Percentiles rank a stretch among this genome's conserved stretches.
phyloP scores from a whole-genome alignment of 2,797 vertebrate species.

The Falco biarmicus region DNA sequence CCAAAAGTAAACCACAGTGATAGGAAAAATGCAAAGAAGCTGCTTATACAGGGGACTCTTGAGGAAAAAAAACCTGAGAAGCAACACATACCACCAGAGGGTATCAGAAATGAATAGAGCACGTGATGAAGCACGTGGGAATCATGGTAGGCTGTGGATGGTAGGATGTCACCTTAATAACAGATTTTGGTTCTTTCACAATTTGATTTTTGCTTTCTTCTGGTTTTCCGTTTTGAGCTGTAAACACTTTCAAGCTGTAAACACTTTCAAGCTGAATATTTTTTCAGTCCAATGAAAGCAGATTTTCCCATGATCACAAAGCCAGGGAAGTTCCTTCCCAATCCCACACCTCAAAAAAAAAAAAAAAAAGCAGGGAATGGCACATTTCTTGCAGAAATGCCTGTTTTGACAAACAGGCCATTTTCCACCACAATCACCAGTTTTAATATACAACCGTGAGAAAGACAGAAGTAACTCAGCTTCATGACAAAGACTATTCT shows the following conservation, averaged over 20 bases:
- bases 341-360: not conserved
- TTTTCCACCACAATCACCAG: not conserved
- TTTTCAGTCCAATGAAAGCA: not conserved
- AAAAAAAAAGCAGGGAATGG: not conserved
- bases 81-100: fast-evolving
- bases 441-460: not conserved
- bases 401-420: not conserved
- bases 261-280: not conserved
- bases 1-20: not conserved
- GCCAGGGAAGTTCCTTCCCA: not conserved
- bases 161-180: not conserved
- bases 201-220: not conserved
- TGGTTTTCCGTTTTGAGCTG: not conserved
- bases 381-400: not conserved
- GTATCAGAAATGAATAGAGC: fast-evolving
- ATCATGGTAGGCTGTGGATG: not conserved
- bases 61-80: not conserved
- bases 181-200: not conserved
- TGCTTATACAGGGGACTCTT: not conserved
- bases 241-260: not conserved
- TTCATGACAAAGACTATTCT: not conserved
- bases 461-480: not conserved
- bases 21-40: fast-evolving
- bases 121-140: fast-evolving
- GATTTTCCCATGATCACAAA: not conserved